Conservation (phyloP, 2,113 vertebrate species). For the Neolamprologus hecqui region DNA sequence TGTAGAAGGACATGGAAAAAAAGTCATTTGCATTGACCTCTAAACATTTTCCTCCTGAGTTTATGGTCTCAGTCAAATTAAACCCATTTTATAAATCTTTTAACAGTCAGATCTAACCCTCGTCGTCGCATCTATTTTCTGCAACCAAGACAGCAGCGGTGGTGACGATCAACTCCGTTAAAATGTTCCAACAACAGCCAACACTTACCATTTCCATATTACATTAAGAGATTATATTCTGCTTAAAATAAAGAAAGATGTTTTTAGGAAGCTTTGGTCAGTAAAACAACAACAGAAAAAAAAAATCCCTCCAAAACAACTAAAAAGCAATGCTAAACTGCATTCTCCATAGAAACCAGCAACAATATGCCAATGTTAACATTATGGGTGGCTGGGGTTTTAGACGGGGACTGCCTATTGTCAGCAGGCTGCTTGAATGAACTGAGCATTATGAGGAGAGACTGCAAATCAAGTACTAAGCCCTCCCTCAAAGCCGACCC, state of each 20-base stretch:
- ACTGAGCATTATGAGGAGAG: constrained; percentile 34
- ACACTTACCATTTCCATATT: neutral
- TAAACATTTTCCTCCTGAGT: neutral
- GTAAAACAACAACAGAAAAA: neutral
- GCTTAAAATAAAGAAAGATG: neutral
- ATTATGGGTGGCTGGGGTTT: constrained; percentile 36
- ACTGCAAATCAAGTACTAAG: constrained; percentile 60
- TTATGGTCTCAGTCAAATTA: neutral
- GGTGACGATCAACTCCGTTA: neutral
- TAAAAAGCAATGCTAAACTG: constrained; percentile 12
- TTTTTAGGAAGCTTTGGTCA: neutral
- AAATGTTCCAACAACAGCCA: neutral
- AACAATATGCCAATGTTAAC: constrained; percentile 27
- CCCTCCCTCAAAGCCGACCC: constrained; percentile 36
- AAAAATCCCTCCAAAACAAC: neutral
- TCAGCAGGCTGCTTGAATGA: constrained; percentile 36
- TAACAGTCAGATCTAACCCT: neutral
- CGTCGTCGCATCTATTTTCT: neutral
- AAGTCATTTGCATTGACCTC: neutral
- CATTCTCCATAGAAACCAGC: constrained; percentile 56
- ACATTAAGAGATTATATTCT: neutral
- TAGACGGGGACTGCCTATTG: constrained; percentile 10
- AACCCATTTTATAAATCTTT: neutral
- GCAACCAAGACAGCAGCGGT: neutral
- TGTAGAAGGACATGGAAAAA: neutral